Conservation (phyloP, 2,113 vertebrate genomes). For the Corythoichthys haematopterus region DNA sequence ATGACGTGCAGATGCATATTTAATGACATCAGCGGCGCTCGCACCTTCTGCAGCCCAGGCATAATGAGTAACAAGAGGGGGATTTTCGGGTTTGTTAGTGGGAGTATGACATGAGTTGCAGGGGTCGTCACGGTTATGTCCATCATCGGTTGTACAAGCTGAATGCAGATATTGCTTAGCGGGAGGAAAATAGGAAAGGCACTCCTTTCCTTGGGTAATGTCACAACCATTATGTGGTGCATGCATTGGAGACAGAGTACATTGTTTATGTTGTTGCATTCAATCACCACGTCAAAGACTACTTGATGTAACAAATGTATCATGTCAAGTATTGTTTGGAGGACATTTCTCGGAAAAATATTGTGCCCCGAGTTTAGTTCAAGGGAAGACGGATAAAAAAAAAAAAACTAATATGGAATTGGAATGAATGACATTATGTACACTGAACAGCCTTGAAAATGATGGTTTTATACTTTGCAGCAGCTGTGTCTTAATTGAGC, state of each 20-base stretch:
- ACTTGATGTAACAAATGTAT: background rate
- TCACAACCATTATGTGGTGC: background rate
- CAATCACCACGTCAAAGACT: background rate
- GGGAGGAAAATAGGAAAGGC: background rate
- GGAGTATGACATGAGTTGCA: conserved; percentile 5
- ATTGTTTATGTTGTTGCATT: background rate
- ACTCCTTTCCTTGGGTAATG: background rate
- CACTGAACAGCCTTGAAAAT: background rate
- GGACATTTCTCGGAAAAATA: background rate
- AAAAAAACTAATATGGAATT: background rate
- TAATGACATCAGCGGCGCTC: conserved; percentile 17
- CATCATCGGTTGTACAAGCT: background rate
- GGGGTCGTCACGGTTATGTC: conserved; percentile 8
- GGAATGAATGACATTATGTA: background rate
- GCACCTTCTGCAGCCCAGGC: background rate
- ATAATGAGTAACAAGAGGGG: conserved; percentile 22
- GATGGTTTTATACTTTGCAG: background rate
- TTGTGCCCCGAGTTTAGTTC: background rate
- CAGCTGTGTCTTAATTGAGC: background rate
- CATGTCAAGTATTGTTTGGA: background rate
- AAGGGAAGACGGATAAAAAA: background rate
- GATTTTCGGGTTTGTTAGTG: conserved; percentile 19
- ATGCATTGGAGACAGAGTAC: background rate
- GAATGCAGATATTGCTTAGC: conserved; percentile 16
- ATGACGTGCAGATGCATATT: conserved; percentile 36